Evolutionary conservation across 23 tunicate species (phyloP).

Genomic region (Clavelina lepadiformis): DNA sequence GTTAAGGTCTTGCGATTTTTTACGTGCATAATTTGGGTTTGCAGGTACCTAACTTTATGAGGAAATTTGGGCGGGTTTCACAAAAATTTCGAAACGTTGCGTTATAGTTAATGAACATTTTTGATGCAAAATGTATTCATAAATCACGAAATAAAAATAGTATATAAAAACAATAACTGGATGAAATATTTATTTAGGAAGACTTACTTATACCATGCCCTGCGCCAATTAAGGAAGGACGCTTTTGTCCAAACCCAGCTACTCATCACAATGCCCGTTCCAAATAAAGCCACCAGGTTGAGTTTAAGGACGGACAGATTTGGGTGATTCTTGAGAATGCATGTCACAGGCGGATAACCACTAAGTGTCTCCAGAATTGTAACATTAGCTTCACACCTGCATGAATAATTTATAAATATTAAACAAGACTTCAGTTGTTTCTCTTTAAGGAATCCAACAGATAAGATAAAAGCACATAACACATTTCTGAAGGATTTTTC

Average conservation of each 20-base stretch:
- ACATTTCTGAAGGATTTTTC: no score
- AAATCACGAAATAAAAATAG: no score
- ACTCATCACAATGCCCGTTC: constrained; percentile 82
- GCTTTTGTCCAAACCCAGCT: constrained; percentile 90
- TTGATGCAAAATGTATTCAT: no score
- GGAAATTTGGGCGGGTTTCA: no score
- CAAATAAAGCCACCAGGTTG: constrained; percentile 69
- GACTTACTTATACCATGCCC: constrained; percentile 76
- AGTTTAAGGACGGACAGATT: constrained; percentile 58
- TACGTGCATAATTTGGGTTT: no score
- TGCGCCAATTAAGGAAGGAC: constrained; percentile 65
- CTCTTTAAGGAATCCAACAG: neutral
- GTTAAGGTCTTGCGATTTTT: no score
- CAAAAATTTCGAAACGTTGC: no score
- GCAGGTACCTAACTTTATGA: no score
- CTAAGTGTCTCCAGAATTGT: constrained; percentile 55
- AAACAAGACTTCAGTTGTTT: neutral
- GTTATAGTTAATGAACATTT: no score
- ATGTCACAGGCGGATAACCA: constrained; percentile 41
- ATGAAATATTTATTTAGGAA: neutral
- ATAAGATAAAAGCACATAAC: no score
- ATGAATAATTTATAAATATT: neutral
- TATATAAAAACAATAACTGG: no score
- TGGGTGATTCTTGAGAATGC: constrained; percentile 48
- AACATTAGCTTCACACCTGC: constrained; percentile 76